These are phyloP conservation scores for Drosophila carrolli DNA, from an alignment of 1,140 invertebrate species.

Conservation along the genomic window DNA sequence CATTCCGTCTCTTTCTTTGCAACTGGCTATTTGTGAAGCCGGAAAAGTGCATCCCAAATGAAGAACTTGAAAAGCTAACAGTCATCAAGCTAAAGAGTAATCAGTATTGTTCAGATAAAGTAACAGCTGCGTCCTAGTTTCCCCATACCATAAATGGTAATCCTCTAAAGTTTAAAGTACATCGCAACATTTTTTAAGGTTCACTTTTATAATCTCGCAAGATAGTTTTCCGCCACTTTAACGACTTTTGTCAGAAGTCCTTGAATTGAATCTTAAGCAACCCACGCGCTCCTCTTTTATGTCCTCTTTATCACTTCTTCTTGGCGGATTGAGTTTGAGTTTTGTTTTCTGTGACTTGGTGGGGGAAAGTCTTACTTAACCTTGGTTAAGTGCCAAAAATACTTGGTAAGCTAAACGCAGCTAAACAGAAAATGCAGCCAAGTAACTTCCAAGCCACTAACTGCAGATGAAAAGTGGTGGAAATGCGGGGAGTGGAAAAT, in stretches of 20 bases:
- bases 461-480: constrained; percentile 45
- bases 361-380: constrained; percentile 56
- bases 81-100: too few species aligned
- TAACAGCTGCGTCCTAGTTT: background rate
- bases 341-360: constrained; percentile 10
- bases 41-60: background rate
- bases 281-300: constrained; percentile 1
- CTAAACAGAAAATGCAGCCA: constrained; percentile 46
- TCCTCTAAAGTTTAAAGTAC: background rate
- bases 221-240: constrained; percentile 14
- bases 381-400: constrained; percentile 71
- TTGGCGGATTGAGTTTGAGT: constrained; percentile 21
- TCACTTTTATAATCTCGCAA: constrained; percentile 5
- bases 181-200: background rate
- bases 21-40: constrained; percentile 1
- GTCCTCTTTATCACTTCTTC: constrained; percentile 25
- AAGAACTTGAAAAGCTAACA: constrained; percentile 19
- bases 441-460: constrained; percentile 59
- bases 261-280: constrained; percentile 31
- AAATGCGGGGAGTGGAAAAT: constrained; percentile 3
- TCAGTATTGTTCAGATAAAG: too few species aligned
- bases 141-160: background rate
- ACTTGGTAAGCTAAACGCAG: constrained; percentile 49
- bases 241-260: constrained; percentile 23
- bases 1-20: background rate